Conservation (phyloP, 2,113 vertebrate genomes). For the Notarius lentiginosus region DNA sequence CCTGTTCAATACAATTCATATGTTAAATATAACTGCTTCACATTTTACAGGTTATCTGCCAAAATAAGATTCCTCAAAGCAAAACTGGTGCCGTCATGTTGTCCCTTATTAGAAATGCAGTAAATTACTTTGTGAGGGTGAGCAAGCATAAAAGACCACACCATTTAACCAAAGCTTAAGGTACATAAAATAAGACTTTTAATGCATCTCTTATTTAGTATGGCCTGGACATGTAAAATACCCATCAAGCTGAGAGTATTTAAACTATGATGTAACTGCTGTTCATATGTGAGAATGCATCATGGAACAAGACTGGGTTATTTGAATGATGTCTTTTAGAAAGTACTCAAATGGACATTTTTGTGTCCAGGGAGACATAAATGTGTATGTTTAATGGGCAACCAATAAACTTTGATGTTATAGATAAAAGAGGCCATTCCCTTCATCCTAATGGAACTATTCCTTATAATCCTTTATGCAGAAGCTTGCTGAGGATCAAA, state of each 20-base stretch:
- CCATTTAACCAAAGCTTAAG: neutral
- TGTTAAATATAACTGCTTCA: neutral
- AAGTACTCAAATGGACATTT: constrained; percentile 19
- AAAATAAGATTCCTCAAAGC: neutral
- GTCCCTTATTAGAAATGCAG: neutral
- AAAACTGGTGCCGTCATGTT: neutral
- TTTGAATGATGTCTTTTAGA: constrained; percentile 12
- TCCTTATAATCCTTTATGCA: constrained; percentile 80
- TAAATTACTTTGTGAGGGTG: neutral
- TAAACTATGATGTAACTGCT: constrained; percentile 66
- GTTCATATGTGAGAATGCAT: constrained; percentile 66
- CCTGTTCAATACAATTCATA: neutral
- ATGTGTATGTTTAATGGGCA: constrained; percentile 68
- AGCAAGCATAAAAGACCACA: neutral
- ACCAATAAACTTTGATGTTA: constrained; percentile 74
- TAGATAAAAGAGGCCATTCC: constrained; percentile 75
- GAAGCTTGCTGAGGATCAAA: constrained; percentile 74
- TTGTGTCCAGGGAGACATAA: constrained; percentile 61
- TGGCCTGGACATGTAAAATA: constrained; percentile 64
- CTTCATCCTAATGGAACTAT: constrained; percentile 73
- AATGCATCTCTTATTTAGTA: constrained; percentile 61
- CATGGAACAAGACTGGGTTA: constrained; percentile 50
- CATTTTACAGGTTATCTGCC: neutral
- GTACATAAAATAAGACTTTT: constrained; percentile 58
- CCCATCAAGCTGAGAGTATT: constrained; percentile 69